phyloP scores from a whole-genome alignment of 2,888 invertebrate species.

The Gonocerus acuteangulatus region DNA sequence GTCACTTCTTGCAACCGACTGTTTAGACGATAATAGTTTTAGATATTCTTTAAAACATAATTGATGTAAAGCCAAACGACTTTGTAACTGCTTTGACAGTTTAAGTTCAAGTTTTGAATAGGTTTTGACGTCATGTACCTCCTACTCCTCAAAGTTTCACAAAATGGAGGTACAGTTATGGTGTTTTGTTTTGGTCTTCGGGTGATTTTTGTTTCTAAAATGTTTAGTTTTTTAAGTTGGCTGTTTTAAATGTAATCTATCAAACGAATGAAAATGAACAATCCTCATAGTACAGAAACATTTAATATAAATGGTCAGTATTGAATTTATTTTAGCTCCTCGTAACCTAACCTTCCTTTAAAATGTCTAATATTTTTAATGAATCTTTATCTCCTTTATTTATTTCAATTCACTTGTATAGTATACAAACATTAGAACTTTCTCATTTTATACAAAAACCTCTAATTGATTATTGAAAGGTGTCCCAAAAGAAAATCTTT shows the following conservation, averaged over 20 bases:
- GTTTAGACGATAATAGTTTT: no score
- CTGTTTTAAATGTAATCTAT: neutral
- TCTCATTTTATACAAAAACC: no score
- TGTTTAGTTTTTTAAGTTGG: slow-evolving; percentile 15
- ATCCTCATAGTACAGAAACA: slow-evolving; percentile 37
- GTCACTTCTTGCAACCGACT: no score
- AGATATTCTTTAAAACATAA: no score
- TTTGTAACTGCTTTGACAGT: no score
- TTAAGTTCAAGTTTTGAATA: no score
- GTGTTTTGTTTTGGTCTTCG: slow-evolving; percentile 27
- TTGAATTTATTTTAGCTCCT: neutral
- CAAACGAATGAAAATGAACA: slow-evolving; percentile 37
- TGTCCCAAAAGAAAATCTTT: no score
- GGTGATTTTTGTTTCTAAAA: slow-evolving; percentile 23
- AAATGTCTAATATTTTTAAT: slow-evolving; percentile 4
- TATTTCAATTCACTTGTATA: neutral
- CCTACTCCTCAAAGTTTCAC: slow-evolving; percentile 23
- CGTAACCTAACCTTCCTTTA: slow-evolving; percentile 17
- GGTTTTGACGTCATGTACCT: slow-evolving; percentile 6
- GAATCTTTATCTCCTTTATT: neutral
- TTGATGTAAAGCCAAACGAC: no score
- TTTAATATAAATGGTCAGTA: slow-evolving; percentile 39
- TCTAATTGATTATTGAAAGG: no score
- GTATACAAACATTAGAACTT: no score
- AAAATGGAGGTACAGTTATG: slow-evolving; percentile 29